Conservation (phyloP, 1,140 invertebrate species). For the Drosophila lowei region DNA sequence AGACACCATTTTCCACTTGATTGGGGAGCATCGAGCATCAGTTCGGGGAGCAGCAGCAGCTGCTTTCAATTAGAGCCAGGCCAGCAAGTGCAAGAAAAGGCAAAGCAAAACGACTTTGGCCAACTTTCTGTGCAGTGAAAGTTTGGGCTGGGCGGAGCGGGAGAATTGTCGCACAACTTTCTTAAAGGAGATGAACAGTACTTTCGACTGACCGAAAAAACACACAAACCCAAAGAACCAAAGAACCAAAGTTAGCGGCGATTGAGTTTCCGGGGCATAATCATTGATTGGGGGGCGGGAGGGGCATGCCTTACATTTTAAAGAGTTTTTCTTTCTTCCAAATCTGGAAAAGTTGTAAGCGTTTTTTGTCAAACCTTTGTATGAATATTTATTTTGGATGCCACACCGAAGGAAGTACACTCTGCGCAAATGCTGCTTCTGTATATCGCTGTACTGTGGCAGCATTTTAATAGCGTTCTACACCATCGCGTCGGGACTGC, state of each 20-base stretch:
- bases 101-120: slow-evolving; percentile 35
- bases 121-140: slow-evolving; percentile 44
- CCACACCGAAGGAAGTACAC: slow-evolving; percentile 17
- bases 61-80: slow-evolving; percentile 57
- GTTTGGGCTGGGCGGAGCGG: background rate
- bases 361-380: slow-evolving; percentile 21
- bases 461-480: slow-evolving; percentile 45
- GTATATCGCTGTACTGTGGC: slow-evolving; percentile 24
- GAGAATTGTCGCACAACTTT: slow-evolving; percentile 29
- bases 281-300: background rate
- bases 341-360: slow-evolving; percentile 3
- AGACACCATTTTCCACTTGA: slow-evolving; percentile 21
- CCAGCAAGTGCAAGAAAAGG: slow-evolving; percentile 35
- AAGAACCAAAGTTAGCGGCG: background rate
- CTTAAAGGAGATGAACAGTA: slow-evolving; percentile 4
- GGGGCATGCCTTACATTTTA: background rate
- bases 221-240: background rate
- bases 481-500: slow-evolving; percentile 29
- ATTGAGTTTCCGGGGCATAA: no score
- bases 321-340: background rate
- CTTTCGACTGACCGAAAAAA: slow-evolving; percentile 12
- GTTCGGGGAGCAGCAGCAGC: slow-evolving; percentile 10
- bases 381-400: slow-evolving; percentile 29
- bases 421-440: slow-evolving; percentile 15
- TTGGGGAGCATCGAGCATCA: slow-evolving; percentile 2